phyloP scores from a whole-genome alignment of 2,888 invertebrate genomes.

The Anticlea derivata region DNA sequence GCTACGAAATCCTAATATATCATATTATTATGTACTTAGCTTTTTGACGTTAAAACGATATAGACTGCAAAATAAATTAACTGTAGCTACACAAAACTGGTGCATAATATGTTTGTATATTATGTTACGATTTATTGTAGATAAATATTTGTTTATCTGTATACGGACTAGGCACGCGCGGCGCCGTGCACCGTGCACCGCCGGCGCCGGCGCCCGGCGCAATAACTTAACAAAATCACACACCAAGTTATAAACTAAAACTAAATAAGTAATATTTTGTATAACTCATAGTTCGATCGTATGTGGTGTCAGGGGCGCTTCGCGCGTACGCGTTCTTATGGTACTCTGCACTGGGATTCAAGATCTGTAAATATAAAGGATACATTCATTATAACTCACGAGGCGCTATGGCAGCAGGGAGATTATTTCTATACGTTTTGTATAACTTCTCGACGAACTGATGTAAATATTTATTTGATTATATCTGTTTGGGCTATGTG shows the following conservation, averaged over 20 bases:
- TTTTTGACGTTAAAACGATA: constrained; percentile 65
- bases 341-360: constrained; percentile 64
- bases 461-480: constrained; percentile 5
- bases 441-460: neutral
- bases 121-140: constrained; percentile 75
- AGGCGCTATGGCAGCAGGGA: neutral
- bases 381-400: neutral
- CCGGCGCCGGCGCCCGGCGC: constrained; percentile 72
- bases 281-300: constrained; percentile 60
- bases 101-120: constrained; percentile 63
- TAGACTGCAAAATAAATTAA: constrained; percentile 78
- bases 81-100: constrained; percentile 74
- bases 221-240: constrained; percentile 80
- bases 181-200: no score
- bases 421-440: neutral
- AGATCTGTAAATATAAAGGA: constrained; percentile 67
- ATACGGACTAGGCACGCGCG: constrained; percentile 81
- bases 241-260: constrained; percentile 78
- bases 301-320: constrained; percentile 65
- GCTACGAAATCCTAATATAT: constrained; percentile 64
- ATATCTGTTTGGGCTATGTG: neutral
- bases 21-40: constrained; percentile 66
- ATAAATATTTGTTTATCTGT: constrained; percentile 78
- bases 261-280: constrained; percentile 77
- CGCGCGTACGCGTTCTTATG: constrained; percentile 56